A percentile compares a stretch with the other conserved stretches of the same genome.
Evolutionary conservation across 2,113 vertebrate species (phyloP).

Genomic region (Paramisgurnus dabryanus): DNA sequence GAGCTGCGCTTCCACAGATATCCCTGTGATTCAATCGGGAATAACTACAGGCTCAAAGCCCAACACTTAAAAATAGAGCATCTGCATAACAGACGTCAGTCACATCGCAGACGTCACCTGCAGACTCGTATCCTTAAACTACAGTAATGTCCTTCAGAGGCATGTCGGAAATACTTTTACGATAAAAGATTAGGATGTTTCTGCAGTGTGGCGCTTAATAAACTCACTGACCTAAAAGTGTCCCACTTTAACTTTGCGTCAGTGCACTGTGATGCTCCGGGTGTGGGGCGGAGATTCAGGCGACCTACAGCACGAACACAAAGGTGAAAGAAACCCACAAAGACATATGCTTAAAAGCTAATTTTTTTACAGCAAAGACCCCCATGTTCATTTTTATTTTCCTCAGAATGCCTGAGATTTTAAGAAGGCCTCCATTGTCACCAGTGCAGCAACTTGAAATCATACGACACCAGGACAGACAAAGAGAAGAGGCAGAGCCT

Average conservation of each 20-base stretch:
- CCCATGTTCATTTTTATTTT: neutral
- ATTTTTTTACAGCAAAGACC: too few relatives aligned
- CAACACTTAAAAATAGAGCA: slow-evolving; percentile 74
- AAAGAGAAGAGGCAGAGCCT: slow-evolving; percentile 63
- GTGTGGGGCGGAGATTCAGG: slow-evolving; percentile 56
- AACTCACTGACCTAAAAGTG: too few relatives aligned
- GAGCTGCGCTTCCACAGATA: slow-evolving; percentile 73
- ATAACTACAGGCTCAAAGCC: slow-evolving; percentile 81
- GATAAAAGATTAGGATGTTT: neutral
- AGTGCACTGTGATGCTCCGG: slow-evolving; percentile 49
- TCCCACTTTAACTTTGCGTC: slow-evolving; percentile 65
- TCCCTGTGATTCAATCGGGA: slow-evolving; percentile 85
- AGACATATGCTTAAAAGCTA: neutral
- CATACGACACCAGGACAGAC: slow-evolving; percentile 75
- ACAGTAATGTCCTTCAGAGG: neutral
- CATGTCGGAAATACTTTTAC: neutral
- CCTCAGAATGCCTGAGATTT: neutral
- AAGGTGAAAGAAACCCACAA: slow-evolving; percentile 38
- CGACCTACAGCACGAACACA: slow-evolving; percentile 50
- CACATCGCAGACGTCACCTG: slow-evolving; percentile 52
- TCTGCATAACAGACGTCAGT: slow-evolving; percentile 58
- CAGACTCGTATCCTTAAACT: neutral
- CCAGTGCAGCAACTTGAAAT: slow-evolving; percentile 81
- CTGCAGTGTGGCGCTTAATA: too few relatives aligned
- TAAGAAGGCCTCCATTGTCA: slow-evolving; percentile 72